Evolutionary conservation across 2,797 vertebrate species (phyloP).

Genomic region (Bradypodion pumilum): DNA sequence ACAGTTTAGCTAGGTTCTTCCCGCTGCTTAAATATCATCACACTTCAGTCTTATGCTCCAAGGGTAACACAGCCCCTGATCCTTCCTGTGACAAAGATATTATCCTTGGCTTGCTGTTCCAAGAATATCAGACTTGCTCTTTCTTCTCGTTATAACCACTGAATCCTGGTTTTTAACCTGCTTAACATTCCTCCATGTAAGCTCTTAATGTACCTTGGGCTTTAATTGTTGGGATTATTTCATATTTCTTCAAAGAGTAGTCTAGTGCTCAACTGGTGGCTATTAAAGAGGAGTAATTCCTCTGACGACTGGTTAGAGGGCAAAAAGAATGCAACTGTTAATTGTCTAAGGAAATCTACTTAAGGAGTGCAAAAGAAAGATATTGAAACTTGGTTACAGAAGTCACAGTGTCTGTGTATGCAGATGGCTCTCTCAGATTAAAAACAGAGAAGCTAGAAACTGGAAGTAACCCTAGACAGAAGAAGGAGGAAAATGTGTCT

Average conservation of each 20-base stretch:
- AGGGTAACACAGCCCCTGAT: not conserved
- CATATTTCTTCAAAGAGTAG: not conserved
- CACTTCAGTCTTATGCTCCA: not conserved
- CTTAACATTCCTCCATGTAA: not conserved
- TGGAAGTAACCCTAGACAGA: too few relatives aligned
- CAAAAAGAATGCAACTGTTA: too few relatives aligned
- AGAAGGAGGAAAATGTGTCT: too few relatives aligned
- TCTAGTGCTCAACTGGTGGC: too few relatives aligned
- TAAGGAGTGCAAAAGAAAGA: too few relatives aligned
- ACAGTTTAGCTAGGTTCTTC: not conserved
- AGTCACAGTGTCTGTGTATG: too few relatives aligned
- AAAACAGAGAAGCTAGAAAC: too few relatives aligned
- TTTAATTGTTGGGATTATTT: not conserved
- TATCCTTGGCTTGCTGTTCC: not conserved
- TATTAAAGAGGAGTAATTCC: too few relatives aligned
- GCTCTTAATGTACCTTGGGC: not conserved
- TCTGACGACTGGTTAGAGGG: too few relatives aligned
- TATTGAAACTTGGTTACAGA: too few relatives aligned
- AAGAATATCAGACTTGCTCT: not conserved
- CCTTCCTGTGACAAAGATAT: not conserved
- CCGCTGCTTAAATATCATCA: not conserved
- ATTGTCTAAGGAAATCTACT: too few relatives aligned
- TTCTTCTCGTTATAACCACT: not conserved
- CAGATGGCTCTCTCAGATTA: too few relatives aligned
- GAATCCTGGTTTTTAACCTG: constrained; percentile 23